Conservation (phyloP, 1,140 invertebrate genomes). For the Rhopalosiphum padi region DNA sequence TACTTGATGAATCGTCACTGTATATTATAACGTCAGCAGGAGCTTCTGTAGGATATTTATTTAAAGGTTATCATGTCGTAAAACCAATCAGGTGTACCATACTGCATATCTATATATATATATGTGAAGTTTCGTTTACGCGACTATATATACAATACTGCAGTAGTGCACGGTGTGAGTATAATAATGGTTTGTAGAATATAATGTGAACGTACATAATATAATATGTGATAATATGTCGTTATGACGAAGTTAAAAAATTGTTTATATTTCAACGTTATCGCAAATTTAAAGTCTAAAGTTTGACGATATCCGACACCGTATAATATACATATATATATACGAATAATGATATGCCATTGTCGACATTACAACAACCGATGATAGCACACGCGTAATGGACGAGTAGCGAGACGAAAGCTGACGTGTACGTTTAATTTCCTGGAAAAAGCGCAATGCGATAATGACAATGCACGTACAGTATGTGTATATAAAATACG, state of each 20-base stretch:
- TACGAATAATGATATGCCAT: neutral
- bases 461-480: neutral
- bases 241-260: neutral
- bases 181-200: no score
- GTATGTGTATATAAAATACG: no score
- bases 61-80: neutral
- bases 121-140: neutral
- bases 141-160: neutral
- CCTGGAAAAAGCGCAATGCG: conserved; percentile 36
- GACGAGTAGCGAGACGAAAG: neutral
- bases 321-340: neutral
- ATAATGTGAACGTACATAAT: no score
- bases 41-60: no score
- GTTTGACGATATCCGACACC: neutral
- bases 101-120: neutral
- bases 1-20: no score
- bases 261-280: neutral
- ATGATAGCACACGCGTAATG: neutral
- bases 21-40: no score
- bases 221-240: neutral
- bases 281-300: neutral
- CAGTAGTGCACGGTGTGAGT: neutral
- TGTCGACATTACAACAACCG: neutral
- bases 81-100: neutral
- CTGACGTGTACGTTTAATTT: conserved; percentile 48